Evolutionary conservation across 2,888 invertebrate genomes (phyloP).

Genomic region (Kryphioiulus occultus): DNA sequence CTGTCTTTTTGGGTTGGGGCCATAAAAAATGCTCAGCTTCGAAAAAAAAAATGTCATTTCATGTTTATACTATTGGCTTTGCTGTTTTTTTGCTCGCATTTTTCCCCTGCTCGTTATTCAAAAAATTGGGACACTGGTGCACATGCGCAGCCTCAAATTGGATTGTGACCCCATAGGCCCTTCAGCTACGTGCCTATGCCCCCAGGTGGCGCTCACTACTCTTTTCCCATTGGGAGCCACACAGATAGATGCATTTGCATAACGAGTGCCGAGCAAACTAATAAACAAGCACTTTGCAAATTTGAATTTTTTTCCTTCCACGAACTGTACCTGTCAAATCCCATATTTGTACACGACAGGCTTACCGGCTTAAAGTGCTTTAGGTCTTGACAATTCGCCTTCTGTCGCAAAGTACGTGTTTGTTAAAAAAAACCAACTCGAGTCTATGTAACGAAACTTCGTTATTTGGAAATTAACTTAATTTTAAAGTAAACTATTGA

Average conservation of each 20-base stretch:
- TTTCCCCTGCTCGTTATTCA: neutral
- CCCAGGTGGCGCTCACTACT: neutral
- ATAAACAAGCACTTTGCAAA: conserved; percentile 43
- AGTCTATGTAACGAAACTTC: too few relatives aligned
- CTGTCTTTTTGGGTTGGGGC: neutral
- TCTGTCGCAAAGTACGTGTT: too few relatives aligned
- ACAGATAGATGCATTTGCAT: neutral
- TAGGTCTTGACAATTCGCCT: neutral
- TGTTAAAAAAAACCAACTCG: too few relatives aligned
- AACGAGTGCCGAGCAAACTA: neutral
- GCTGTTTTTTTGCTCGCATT: neutral
- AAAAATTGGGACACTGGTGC: too few relatives aligned
- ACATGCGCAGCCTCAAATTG: neutral
- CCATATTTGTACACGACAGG: neutral
- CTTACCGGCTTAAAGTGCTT: neutral
- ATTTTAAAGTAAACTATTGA: neutral
- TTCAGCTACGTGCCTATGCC: neutral
- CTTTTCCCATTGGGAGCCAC: neutral
- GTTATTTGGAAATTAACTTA: neutral
- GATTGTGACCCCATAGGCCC: neutral
- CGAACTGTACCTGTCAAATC: neutral
- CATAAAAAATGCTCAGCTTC: neutral
- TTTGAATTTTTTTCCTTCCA: conserved; percentile 2
- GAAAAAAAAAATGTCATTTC: neutral
- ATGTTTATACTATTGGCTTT: neutral